Percentiles rank a stretch among this genome's conserved stretches.
These are phyloP conservation scores for Apodemia zela DNA, from an alignment of 2,888 invertebrate genomes.

Conservation along the genomic window DNA sequence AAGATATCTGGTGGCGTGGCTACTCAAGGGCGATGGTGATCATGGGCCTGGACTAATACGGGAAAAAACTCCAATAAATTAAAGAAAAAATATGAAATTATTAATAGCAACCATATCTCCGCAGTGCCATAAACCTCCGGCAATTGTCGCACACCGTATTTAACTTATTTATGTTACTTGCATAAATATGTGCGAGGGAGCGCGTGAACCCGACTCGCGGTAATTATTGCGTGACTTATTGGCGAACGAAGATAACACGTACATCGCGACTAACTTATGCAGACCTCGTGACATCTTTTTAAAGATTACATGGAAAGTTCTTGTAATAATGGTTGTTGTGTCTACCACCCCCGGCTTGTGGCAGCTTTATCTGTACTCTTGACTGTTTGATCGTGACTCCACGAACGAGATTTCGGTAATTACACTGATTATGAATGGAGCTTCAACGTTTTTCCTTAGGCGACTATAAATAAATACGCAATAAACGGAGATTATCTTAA, in stretches of 20 bases:
- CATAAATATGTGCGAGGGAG: conserved; percentile 70
- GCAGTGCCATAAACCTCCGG: conserved; percentile 21
- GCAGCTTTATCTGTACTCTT: conserved; percentile 70
- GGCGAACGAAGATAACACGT: conserved; percentile 75
- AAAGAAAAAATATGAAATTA: neutral
- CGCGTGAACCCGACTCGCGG: conserved; percentile 65
- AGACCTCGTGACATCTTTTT: conserved; percentile 37
- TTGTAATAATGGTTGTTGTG: conserved; percentile 46
- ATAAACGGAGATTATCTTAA: neutral
- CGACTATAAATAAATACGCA: conserved; percentile 5
- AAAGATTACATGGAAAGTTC: conserved; percentile 37
- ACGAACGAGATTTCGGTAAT: conserved; percentile 73
- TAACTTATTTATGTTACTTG: conserved; percentile 64
- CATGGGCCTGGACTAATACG: no score
- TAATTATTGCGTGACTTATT: conserved; percentile 80
- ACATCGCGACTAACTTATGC: conserved; percentile 48
- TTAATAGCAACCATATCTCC: neutral
- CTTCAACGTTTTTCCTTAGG: conserved; percentile 37
- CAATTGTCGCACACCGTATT: conserved; percentile 54
- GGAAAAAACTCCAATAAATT: no score
- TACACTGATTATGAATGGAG: conserved; percentile 71
- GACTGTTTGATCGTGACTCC: conserved; percentile 76
- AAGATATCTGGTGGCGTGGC: no score
- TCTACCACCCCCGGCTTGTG: conserved; percentile 55
- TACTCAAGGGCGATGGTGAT: no score